Evolutionary conservation across 1,140 invertebrate species (phyloP).

Genomic region (Goniozus legneri): DNA sequence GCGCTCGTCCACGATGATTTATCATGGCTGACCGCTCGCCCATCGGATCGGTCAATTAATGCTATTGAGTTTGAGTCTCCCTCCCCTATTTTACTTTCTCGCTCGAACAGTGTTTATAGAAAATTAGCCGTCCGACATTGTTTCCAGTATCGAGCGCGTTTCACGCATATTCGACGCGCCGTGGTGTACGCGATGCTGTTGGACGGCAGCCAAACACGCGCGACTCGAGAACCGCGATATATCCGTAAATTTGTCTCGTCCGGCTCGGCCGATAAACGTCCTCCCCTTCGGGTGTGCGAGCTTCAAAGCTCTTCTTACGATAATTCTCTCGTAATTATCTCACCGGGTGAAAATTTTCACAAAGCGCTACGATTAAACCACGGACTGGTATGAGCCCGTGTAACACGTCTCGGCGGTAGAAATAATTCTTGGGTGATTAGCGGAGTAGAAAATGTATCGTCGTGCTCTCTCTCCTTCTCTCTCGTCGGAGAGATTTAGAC

Average conservation of each 20-base stretch:
- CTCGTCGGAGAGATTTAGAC: no score
- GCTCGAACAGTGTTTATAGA: background rate
- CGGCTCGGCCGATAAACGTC: conserved; percentile 8
- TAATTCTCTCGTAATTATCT: conserved; percentile 3
- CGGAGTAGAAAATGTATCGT: no score
- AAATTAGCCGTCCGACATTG: conserved; percentile 23
- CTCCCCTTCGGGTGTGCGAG: background rate
- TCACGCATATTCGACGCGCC: no score
- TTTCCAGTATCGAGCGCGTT: conserved; percentile 31
- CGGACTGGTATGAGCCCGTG: no score
- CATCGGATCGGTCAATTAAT: conserved; percentile 23
- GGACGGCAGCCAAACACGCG: conserved; percentile 25
- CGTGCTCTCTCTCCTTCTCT: no score
- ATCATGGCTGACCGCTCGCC: no score
- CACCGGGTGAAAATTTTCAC: conserved; percentile 3
- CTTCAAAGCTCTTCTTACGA: conserved; percentile 1
- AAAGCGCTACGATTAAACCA: no score
- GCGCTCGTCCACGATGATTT: no score
- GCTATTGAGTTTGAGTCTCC: conserved; percentile 18
- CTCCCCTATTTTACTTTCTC: conserved; percentile 1
- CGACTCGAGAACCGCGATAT: conserved; percentile 4
- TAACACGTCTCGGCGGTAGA: no score
- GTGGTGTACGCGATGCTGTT: conserved; percentile 20
- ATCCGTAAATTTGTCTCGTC: conserved; percentile 28
- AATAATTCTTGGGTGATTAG: no score